Evolutionary conservation across 2,888 invertebrate species (phyloP), one percentile per base, ranked within the genome.

Genomic region (Hypsopygia costalis): DNA sequence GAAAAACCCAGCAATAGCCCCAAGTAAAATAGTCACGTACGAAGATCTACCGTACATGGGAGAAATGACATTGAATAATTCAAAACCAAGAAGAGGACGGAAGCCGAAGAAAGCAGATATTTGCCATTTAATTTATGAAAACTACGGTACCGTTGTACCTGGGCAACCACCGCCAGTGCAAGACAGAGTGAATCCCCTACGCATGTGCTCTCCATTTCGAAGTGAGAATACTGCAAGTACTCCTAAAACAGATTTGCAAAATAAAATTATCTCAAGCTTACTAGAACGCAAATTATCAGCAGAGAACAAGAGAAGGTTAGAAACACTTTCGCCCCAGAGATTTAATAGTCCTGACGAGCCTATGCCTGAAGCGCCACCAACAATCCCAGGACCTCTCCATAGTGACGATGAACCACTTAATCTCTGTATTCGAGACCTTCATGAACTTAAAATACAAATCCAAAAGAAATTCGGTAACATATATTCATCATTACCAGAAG

Each of bases 71-170:
- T 76, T 97, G 40, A 96, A 96, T 66, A 95, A 97, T 75, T 94
- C 94, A 8, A 95, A 96, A 56, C 97, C 97, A 0, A 82, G 96
- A 27, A 90, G 97, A 46, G 97, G 97, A 0, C 89, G 97, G 10
- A 97, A 97, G 65, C 97, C 97, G 0, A 97, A 97, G 69, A 97
- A 97, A 73, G 96, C 97, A 0, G 97, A 97, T 64, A 97, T 97
- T 52, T 97, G 97, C 52, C 97, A 97, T 65, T 82, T 97, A 31
- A 97, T 97, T 53, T 96, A 97, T 65, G 97, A 97, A 70, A 97
- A 97, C 72, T 97, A 97, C 68, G 97, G 96, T 1, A 96, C 95
- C 0, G 94, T 96, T 8, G 91, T 95, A 36, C 95, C 95, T 0
- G 94, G 94, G 0, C 94, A 93, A 6, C 94, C 94, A 0, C 89